Conservation (phyloP, 2,888 invertebrate genomes). For the Melanostoma scalare region DNA sequence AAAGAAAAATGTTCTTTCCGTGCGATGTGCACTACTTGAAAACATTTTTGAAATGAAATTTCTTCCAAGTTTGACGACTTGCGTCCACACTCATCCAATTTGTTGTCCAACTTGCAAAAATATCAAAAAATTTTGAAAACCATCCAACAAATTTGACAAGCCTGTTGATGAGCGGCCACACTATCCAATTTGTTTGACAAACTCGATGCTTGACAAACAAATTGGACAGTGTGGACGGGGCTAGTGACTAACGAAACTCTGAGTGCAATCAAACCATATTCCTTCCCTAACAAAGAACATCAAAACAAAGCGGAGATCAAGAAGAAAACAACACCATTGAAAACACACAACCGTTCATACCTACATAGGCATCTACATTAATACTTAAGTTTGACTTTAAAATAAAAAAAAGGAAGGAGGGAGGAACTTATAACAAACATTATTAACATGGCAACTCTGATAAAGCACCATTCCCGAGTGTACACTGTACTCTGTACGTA, state of each 20-base stretch:
- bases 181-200: no score
- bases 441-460: constrained; percentile 51
- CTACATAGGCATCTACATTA: background rate
- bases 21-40: no score
- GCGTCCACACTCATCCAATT: no score
- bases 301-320: constrained; percentile 30
- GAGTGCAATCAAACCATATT: constrained; percentile 54
- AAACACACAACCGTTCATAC: background rate
- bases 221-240: no score
- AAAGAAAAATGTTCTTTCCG: no score
- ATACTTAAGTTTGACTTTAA: constrained; percentile 27
- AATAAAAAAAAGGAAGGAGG: constrained; percentile 49
- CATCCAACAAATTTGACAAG: no score
- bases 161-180: no score
- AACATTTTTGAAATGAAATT: no score
- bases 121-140: no score
- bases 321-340: constrained; percentile 7
- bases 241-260: constrained; percentile 41
- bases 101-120: no score
- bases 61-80: no score
- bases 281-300: constrained; percentile 29
- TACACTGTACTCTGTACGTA: background rate
- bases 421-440: constrained; percentile 22
- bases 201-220: no score
- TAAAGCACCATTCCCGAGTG: constrained; percentile 28